These are phyloP conservation scores for Charaxes varanes DNA, from an alignment of 1,140 invertebrate species.

Conservation along the genomic window DNA sequence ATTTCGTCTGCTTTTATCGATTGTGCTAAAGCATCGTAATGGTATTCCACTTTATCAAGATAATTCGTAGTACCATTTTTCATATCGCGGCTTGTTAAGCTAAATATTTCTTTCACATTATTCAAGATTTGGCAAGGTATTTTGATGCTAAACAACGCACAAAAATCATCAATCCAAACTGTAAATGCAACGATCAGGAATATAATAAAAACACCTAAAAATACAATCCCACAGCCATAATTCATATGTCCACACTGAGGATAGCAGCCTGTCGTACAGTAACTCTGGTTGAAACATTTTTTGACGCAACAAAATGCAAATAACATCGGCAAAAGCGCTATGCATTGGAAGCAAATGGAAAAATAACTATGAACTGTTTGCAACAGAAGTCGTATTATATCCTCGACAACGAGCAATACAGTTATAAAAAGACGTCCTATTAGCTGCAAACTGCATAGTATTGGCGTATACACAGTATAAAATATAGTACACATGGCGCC, in stretches of 20 bases:
- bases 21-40: too few species aligned
- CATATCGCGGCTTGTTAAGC: too few species aligned
- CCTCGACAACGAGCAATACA: slow-evolving; percentile 27
- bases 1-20: too few species aligned
- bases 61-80: too few species aligned
- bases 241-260: slow-evolving; percentile 10
- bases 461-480: slow-evolving; percentile 18
- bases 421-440: slow-evolving; percentile 22
- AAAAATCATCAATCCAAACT: slow-evolving; percentile 16
- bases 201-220: slow-evolving; percentile 11
- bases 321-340: slow-evolving; percentile 25
- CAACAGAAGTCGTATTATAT: slow-evolving; percentile 25
- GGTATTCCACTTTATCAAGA: too few species aligned
- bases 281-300: slow-evolving; percentile 12
- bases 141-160: background rate
- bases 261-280: slow-evolving; percentile 17
- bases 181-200: slow-evolving; percentile 14
- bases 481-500: too few species aligned
- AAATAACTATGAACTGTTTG: slow-evolving; percentile 24
- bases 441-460: slow-evolving; percentile 22
- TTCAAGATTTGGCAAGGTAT: slow-evolving; percentile 1
- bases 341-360: slow-evolving; percentile 19
- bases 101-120: slow-evolving; percentile 2
- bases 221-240: slow-evolving; percentile 12
- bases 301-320: slow-evolving; percentile 21